Conservation (phyloP, 92 coral and sea anemone genomes). For the Umimayanthus chanpuru region DNA sequence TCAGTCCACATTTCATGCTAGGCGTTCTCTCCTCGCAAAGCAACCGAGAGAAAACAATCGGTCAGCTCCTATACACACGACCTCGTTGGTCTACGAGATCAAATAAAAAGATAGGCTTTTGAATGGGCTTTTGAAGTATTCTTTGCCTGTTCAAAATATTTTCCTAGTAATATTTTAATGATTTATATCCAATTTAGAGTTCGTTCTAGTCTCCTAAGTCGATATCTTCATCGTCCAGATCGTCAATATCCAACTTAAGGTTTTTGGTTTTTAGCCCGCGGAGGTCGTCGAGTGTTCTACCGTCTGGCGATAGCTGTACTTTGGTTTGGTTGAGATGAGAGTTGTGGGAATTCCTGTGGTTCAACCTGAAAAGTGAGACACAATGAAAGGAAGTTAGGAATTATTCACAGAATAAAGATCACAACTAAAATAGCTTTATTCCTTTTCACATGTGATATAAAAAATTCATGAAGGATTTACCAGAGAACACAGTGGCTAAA, state of each 20-base stretch:
- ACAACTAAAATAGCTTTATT: neutral
- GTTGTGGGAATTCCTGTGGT: conserved; percentile 65
- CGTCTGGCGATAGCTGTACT: conserved; percentile 81
- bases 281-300: conserved; percentile 81
- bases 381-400: conserved; percentile 44
- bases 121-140: neutral
- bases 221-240: conserved; percentile 60
- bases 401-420: conserved; percentile 24
- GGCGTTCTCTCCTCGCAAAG: conserved; percentile 9
- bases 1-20: conserved; percentile 35
- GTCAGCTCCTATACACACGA: neutral
- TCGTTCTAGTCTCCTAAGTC: conserved; percentile 29
- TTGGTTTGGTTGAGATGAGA: conserved; percentile 67
- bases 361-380: conserved; percentile 40
- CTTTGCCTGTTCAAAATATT: conserved; percentile 11
- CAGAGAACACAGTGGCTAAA: conserved; percentile 14
- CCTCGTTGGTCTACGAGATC: conserved; percentile 8
- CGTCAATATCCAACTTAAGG: conserved; percentile 58
- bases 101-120: conserved; percentile 10
- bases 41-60: conserved; percentile 29
- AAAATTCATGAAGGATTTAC: conserved; percentile 30
- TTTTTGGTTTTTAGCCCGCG: conserved; percentile 95
- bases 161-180: conserved; percentile 9
- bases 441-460: conserved; percentile 37
- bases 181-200: conserved; percentile 21